Conservation (phyloP, 2,888 invertebrate genomes). For the Gerris lacustris region DNA sequence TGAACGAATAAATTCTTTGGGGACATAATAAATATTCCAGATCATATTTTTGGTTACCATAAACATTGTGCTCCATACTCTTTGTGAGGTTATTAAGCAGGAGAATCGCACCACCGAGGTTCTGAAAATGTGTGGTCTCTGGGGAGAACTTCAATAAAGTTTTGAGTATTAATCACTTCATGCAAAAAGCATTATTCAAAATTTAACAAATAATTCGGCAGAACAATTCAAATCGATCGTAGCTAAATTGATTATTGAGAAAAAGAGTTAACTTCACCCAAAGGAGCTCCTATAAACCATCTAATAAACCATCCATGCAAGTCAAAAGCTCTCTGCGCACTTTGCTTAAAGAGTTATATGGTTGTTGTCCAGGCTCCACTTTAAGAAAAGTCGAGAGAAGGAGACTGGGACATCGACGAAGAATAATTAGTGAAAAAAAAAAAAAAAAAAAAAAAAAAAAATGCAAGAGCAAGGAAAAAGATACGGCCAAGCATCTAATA, state of each 20-base stretch:
- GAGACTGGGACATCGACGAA: too few relatives aligned
- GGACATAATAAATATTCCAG: conserved; percentile 23
- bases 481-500: conserved; percentile 13
- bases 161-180: conserved; percentile 11
- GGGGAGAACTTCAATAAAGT: conserved; percentile 12
- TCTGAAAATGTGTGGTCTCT: conserved; percentile 14
- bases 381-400: conserved; percentile 10
- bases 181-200: conserved; percentile 26
- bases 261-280: conserved; percentile 33
- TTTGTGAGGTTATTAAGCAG: conserved; percentile 19
- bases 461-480: conserved; percentile 6
- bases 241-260: conserved; percentile 33
- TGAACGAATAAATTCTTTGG: not conserved
- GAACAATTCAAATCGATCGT: conserved; percentile 33
- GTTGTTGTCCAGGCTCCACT: conserved; percentile 12
- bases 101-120: conserved; percentile 11
- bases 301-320: conserved; percentile 34
- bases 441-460: too few relatives aligned
- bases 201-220: conserved; percentile 32
- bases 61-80: conserved; percentile 25
- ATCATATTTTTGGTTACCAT: conserved; percentile 32
- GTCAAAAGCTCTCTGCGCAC: conserved; percentile 25
- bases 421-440: too few relatives aligned
- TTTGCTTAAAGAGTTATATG: conserved; percentile 9
- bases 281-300: conserved; percentile 32